Conservation (phyloP, 2,888 invertebrate species). For the Xestoiulus laeticollis region DNA sequence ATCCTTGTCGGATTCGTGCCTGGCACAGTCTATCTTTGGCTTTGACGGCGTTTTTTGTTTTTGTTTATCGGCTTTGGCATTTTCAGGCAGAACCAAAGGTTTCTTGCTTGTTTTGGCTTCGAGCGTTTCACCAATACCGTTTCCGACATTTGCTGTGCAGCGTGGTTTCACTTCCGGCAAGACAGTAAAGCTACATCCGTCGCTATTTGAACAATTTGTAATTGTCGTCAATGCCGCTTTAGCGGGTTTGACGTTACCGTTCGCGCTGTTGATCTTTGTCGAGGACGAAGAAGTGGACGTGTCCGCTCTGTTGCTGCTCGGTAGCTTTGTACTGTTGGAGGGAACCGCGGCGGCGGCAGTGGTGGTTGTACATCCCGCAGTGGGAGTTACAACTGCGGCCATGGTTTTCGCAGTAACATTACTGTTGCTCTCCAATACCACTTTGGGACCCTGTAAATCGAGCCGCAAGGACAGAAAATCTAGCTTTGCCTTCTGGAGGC, state of each 20-base stretch:
- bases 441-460: background rate
- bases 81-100: background rate
- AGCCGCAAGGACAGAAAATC: background rate
- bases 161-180: background rate
- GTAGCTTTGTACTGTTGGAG: background rate
- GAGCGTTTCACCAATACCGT: background rate
- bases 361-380: background rate
- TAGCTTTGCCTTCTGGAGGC: constrained; percentile 25
- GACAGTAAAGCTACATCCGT: background rate
- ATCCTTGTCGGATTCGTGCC: background rate
- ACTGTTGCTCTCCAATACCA: background rate
- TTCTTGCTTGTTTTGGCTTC: background rate
- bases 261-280: background rate
- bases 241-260: background rate
- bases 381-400: background rate
- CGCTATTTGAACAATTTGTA: background rate
- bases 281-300: background rate
- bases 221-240: background rate
- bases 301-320: background rate
- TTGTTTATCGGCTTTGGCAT: background rate
- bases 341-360: background rate
- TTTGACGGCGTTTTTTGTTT: background rate
- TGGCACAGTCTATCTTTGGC: background rate
- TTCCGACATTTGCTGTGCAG: background rate
- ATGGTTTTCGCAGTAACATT: background rate